These are phyloP conservation scores for Limnephilus lunatus DNA, from an alignment of 2,888 invertebrate genomes.

Conservation along the genomic window DNA sequence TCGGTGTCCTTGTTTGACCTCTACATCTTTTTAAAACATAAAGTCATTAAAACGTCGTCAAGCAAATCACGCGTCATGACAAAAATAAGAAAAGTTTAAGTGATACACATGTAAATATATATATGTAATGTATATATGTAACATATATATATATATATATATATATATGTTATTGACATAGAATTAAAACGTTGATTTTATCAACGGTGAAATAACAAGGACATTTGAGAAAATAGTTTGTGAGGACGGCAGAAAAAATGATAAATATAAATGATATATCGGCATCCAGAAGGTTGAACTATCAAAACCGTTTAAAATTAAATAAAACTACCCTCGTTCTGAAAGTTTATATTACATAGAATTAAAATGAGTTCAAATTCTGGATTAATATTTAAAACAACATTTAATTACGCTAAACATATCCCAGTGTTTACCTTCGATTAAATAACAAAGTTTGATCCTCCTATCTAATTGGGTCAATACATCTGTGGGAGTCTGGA, in stretches of 20 bases:
- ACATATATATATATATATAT: no score
- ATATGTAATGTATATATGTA: no score
- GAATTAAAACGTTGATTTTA: no score
- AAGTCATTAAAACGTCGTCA: no score
- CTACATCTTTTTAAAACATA: no score
- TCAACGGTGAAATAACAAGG: no score
- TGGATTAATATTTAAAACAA: not conserved
- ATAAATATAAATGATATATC: not conserved
- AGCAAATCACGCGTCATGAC: no score
- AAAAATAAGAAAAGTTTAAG: no score
- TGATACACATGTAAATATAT: no score
- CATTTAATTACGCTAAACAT: not conserved
- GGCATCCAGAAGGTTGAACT: not conserved
- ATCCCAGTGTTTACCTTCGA: conserved; percentile 11
- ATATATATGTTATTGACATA: no score
- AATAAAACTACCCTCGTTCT: not conserved
- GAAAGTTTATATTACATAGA: not conserved
- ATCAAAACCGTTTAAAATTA: not conserved
- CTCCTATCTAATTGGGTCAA: conserved; percentile 28
- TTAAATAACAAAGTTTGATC: conserved; percentile 3
- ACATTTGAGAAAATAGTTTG: not conserved
- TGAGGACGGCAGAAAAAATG: not conserved
- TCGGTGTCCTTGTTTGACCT: no score
- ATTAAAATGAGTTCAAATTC: not conserved
- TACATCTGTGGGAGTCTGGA: not conserved